phyloP scores from a whole-genome alignment of 2,888 invertebrate genomes.

The Cyaniris semiargus region DNA sequence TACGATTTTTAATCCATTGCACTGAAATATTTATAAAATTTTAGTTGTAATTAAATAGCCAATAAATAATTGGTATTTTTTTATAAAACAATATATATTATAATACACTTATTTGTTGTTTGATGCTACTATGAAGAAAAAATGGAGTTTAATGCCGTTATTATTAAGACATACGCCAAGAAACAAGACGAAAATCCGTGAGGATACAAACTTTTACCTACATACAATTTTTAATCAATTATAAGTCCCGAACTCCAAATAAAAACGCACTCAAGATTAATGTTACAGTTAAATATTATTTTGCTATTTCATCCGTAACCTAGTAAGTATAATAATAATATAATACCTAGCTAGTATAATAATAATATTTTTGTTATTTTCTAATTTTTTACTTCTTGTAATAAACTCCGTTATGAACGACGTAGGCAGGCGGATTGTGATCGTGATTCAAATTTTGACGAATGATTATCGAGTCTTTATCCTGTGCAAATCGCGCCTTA shows the following conservation, averaged over 20 bases:
- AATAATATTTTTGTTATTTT: background rate
- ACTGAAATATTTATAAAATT: background rate
- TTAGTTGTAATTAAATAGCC: background rate
- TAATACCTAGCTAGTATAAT: too few relatives aligned
- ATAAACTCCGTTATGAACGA: conserved; percentile 26
- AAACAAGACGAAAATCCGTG: too few relatives aligned
- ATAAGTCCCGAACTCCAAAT: background rate
- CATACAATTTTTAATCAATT: background rate
- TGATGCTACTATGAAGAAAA: too few relatives aligned
- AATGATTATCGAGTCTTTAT: background rate
- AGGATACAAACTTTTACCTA: background rate
- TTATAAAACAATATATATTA: too few relatives aligned
- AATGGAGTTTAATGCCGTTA: too few relatives aligned
- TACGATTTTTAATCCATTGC: conserved; percentile 34
- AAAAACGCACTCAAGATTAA: too few relatives aligned
- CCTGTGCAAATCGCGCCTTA: conserved; percentile 42
- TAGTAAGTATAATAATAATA: background rate
- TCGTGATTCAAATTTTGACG: conserved; percentile 13
- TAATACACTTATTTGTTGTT: too few relatives aligned
- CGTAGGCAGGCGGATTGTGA: background rate
- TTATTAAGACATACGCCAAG: too few relatives aligned
- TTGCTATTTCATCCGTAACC: background rate
- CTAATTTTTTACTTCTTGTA: background rate
- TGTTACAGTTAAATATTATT: background rate
- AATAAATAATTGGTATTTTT: background rate